These are phyloP conservation scores for Drosophila yakuba DNA, from an alignment of 1,140 invertebrate genomes.

Conservation along the genomic window DNA sequence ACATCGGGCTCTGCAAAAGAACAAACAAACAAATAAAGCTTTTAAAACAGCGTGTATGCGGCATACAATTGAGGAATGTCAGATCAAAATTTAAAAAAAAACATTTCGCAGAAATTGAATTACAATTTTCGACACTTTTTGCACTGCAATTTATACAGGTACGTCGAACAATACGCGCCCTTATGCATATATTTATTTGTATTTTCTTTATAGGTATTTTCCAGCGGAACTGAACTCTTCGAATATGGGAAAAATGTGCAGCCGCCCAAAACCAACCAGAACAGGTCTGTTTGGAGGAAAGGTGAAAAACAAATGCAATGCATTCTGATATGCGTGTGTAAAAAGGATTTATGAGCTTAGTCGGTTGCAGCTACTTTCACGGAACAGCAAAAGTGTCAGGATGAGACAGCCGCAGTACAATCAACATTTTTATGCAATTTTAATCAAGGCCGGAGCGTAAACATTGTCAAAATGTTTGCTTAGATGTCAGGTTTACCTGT, in stretches of 20 bases:
- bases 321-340: constrained; percentile 15
- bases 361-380: constrained; percentile 2
- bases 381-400: constrained; percentile 5
- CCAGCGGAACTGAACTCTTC: constrained; percentile 3
- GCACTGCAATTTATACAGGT: constrained; percentile 7
- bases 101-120: constrained; percentile 28
- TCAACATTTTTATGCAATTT: constrained; percentile 61
- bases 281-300: constrained; percentile 1
- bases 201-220: constrained; percentile 12
- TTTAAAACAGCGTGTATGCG: not conserved
- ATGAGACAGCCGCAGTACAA: constrained; percentile 21
- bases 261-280: constrained; percentile 17
- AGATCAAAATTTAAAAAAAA: not conserved
- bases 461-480: constrained; percentile 26
- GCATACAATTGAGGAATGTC: not conserved
- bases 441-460: constrained; percentile 39
- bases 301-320: constrained; percentile 44
- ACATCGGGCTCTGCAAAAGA: constrained; percentile 93
- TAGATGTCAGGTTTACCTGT: constrained; percentile 32
- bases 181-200: not conserved
- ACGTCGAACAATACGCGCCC: not conserved
- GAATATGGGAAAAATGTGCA: constrained; percentile 53
- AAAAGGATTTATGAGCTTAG: constrained; percentile 47
- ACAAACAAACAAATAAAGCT: constrained; percentile 22
- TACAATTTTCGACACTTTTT: constrained; percentile 28